These are phyloP conservation scores for Dasyornis broadbenti DNA, from an alignment of 2,113 vertebrate species.

Conservation along the genomic window DNA sequence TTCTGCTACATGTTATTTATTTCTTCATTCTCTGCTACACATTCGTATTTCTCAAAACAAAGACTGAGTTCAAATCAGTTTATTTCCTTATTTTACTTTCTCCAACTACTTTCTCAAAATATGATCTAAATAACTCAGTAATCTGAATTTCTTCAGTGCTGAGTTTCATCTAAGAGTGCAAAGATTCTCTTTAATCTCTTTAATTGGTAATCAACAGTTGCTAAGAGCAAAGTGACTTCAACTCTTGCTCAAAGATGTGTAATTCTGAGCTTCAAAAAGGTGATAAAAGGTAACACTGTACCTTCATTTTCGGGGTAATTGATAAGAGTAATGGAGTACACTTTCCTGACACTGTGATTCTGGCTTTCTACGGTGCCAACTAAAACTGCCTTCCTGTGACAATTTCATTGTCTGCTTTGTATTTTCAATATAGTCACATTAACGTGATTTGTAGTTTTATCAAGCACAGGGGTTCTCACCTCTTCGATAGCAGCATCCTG, in stretches of 20 bases:
- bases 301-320: not conserved
- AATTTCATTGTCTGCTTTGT: not conserved
- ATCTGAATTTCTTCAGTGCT: not conserved
- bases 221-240: not conserved
- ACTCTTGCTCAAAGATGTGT: not conserved
- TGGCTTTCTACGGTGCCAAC: not conserved
- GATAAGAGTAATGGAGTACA: not conserved
- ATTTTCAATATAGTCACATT: not conserved
- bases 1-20: not conserved
- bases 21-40: not conserved
- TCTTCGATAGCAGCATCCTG: slow-evolving; percentile 98
- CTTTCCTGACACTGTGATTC: not conserved
- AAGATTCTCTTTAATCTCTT: not conserved
- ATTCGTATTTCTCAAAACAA: not conserved
- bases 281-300: not conserved
- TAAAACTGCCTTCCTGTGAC: not conserved
- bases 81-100: not conserved
- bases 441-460: not conserved
- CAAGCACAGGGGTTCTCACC: slow-evolving; percentile 65
- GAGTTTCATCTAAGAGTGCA: not conserved
- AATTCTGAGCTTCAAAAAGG: not conserved
- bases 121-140: not conserved
- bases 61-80: not conserved
- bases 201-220: not conserved
- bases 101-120: not conserved